Evolutionary conservation across 1,140 invertebrate species (phyloP).

Genomic region (Nymphalis io): DNA sequence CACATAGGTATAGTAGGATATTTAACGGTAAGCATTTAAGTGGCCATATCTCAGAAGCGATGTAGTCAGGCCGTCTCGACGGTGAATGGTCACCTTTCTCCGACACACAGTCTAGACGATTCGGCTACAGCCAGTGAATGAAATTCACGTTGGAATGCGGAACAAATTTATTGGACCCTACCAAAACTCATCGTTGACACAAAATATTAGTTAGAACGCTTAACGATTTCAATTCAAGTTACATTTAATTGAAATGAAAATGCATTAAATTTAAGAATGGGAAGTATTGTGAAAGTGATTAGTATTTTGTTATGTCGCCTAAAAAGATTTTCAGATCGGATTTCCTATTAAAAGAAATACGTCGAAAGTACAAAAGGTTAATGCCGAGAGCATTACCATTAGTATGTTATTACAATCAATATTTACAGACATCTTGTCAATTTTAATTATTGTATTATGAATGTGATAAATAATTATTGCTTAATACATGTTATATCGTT

Average conservation of each 20-base stretch:
- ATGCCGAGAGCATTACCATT: too few relatives aligned
- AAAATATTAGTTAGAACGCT: background rate
- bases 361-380: too few relatives aligned
- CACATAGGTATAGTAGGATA: slow-evolving; percentile 25
- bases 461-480: background rate
- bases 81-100: slow-evolving; percentile 79
- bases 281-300: too few relatives aligned
- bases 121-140: slow-evolving; percentile 70
- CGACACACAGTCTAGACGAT: slow-evolving; percentile 75
- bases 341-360: too few relatives aligned
- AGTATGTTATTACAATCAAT: too few relatives aligned
- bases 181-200: slow-evolving; percentile 39
- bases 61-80: slow-evolving; percentile 52
- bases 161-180: slow-evolving; percentile 66
- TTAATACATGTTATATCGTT: background rate
- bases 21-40: slow-evolving; percentile 55
- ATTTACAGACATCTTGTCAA: background rate
- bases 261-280: too few relatives aligned
- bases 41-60: slow-evolving; percentile 49
- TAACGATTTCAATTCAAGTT: background rate
- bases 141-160: slow-evolving; percentile 77
- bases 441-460: background rate
- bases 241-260: too few relatives aligned
- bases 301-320: too few relatives aligned
- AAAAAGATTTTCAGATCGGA: too few relatives aligned